Evolutionary conservation across 2,888 invertebrate genomes (phyloP), one percentile per base, ranked within the genome.

Genomic region (Caenorhabditis sp.): DNA sequence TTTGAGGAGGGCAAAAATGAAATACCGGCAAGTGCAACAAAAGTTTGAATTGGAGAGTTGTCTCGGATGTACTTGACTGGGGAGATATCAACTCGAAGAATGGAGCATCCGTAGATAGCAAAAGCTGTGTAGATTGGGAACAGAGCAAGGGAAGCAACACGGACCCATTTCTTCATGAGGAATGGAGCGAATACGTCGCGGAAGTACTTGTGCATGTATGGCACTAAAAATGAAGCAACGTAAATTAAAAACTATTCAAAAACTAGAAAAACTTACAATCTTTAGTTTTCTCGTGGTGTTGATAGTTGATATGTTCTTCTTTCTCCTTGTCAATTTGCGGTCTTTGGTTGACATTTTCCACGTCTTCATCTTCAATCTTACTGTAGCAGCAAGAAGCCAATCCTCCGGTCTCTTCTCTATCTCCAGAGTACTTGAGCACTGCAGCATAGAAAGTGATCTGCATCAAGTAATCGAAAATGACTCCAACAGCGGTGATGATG

Each of bases 61-160:
- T 88, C 88, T 11, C 88, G 81, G 43, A 88, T 88, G 76, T 88
- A 88, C 71, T 88, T 88, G 68, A 88, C 87, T 6, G 88, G 88
- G 37, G 83, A 83, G 70, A 88, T 88, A 70, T 88, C 87, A 1
- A 88, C 80, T 37, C 82, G 82, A 39, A 88, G 81, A 20, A 83
- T 81, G 11, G 82, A 81, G 66, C 88, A 88, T 27, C 88, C 88
- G 66, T 88, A 88, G 61, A 88, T 78, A 26, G 84, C 84, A 22
- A 87, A 59, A 20, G 62, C 79, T 13, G 84, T 81, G 80, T 88
- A 88, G 39, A 85, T 66, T n/a, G 80, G 71, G 80, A 87, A 88
- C 4, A 83, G 17, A 17, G 80, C 32, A 74, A 82, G 82, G 15
- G 84, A 84, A 35, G 81, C 48, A 6, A 82, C 30, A 24, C 79